These are phyloP conservation scores for Aethes cnicana DNA, from an alignment of 2,888 invertebrate species.

Conservation along the genomic window DNA sequence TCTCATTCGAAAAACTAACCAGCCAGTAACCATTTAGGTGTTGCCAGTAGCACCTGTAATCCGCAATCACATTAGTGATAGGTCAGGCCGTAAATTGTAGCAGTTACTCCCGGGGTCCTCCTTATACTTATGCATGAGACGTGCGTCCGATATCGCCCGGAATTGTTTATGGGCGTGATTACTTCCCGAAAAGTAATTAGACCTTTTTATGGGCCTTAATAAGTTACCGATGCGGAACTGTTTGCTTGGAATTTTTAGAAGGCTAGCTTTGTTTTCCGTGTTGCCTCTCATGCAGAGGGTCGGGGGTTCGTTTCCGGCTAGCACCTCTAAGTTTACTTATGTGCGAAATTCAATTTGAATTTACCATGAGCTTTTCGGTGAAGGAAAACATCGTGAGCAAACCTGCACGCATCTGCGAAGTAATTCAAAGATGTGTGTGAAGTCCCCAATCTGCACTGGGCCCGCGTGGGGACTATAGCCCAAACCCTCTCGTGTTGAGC, in stretches of 20 bases:
- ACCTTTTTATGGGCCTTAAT: slow-evolving; percentile 23
- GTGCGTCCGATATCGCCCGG: slow-evolving; percentile 30
- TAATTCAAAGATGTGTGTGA: no score
- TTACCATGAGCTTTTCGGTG: no score
- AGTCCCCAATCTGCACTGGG: no score
- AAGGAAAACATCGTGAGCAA: no score
- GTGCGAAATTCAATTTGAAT: no score
- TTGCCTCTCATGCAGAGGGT: no score
- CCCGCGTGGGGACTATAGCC: no score
- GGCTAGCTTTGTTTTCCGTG: no score
- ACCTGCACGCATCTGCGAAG: no score
- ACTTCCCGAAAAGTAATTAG: slow-evolving; percentile 28
- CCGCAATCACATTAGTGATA: slow-evolving; percentile 29
- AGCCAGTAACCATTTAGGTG: background rate
- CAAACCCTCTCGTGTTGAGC: no score
- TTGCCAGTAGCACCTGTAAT: slow-evolving; percentile 22
- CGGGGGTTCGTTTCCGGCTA: no score
- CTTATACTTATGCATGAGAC: slow-evolving; percentile 47
- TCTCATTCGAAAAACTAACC: background rate
- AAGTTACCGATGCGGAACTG: slow-evolving; percentile 17
- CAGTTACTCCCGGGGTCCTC: slow-evolving; percentile 47
- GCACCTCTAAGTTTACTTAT: no score
- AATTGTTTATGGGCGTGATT: slow-evolving; percentile 28
- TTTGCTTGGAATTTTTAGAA: background rate
- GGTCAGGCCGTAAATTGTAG: slow-evolving; percentile 48